phyloP scores from a whole-genome alignment of 2,888 invertebrate species.

The Cheilosia grossa region DNA sequence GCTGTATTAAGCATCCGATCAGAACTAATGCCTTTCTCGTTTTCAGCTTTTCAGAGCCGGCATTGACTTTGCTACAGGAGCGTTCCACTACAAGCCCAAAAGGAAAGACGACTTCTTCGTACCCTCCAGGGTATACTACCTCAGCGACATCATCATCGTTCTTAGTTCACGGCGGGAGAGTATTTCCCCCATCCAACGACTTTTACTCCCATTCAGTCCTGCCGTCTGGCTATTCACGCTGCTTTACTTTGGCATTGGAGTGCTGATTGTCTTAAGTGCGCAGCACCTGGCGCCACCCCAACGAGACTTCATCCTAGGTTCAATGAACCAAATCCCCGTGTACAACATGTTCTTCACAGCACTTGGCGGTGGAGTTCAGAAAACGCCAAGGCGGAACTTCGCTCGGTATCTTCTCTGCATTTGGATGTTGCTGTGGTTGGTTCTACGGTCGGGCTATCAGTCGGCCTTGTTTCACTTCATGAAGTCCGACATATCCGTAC shows the following conservation, averaged over 20 bases:
- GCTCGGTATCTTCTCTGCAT: slow-evolving; percentile 77
- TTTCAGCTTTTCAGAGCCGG: slow-evolving; percentile 77
- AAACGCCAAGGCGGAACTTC: slow-evolving; percentile 74
- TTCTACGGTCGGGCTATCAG: slow-evolving; percentile 79
- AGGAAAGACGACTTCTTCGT: slow-evolving; percentile 72
- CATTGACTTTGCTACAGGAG: slow-evolving; percentile 78
- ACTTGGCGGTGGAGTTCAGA: slow-evolving; percentile 75
- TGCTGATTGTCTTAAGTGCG: slow-evolving; percentile 52
- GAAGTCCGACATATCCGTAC: slow-evolving; percentile 73
- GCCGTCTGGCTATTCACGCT: slow-evolving; percentile 77
- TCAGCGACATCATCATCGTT: slow-evolving; percentile 78
- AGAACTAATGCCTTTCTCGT: not conserved
- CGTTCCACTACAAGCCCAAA: slow-evolving; percentile 77
- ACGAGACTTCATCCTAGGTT: slow-evolving; percentile 75
- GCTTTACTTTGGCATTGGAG: slow-evolving; percentile 71
- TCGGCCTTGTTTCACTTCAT: slow-evolving; percentile 78
- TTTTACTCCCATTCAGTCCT: slow-evolving; percentile 78
- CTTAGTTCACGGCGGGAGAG: slow-evolving; percentile 77
- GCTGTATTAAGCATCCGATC: too few relatives aligned
- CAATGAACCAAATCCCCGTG: slow-evolving; percentile 71
- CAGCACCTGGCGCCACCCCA: slow-evolving; percentile 1
- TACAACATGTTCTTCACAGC: slow-evolving; percentile 75
- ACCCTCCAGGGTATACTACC: slow-evolving; percentile 77
- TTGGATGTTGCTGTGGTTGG: slow-evolving; percentile 76
- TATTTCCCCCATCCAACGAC: slow-evolving; percentile 77